Conservation (phyloP, 2,113 vertebrate genomes). For the Pogonocichla stellata region DNA sequence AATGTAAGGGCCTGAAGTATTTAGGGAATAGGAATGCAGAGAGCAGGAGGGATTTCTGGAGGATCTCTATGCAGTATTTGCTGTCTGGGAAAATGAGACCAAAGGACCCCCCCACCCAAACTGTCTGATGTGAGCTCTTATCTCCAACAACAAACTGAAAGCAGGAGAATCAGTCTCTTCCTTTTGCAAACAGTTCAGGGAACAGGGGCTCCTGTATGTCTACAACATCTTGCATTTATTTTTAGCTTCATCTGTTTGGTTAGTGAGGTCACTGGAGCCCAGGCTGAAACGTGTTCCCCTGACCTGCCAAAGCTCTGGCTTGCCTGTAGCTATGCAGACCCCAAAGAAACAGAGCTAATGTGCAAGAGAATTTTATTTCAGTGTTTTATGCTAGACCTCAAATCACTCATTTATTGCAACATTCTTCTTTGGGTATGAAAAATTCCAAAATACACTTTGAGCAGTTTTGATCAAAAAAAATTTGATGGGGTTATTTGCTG, state of each 20-base stretch:
- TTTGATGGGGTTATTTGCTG: constrained; percentile 6
- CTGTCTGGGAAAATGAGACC: constrained; percentile 59
- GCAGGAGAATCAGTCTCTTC: constrained; percentile 42
- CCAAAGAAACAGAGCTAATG: neutral
- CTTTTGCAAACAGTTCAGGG: constrained; percentile 22
- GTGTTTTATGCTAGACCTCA: constrained; percentile 1
- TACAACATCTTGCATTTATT: constrained; percentile 63
- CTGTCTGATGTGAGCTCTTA: constrained; percentile 62
- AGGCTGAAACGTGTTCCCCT: constrained; percentile 54
- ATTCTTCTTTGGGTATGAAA: neutral
- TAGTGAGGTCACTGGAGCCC: constrained; percentile 61
- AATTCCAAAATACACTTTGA: neutral
- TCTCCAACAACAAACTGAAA: constrained; percentile 55
- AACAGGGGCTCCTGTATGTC: constrained; percentile 56
- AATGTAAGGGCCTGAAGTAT: constrained; percentile 51
- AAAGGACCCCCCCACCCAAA: constrained; percentile 31
- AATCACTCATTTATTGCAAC: constrained; percentile 6
- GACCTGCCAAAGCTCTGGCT: constrained; percentile 46
- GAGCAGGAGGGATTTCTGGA: constrained; percentile 65
- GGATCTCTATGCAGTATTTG: constrained; percentile 39
- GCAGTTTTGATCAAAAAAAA: neutral
- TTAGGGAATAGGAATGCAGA: constrained; percentile 58
- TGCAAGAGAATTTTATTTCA: constrained; percentile 2
- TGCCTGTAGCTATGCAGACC: constrained; percentile 2
- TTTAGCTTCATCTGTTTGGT: constrained; percentile 67